Base-by-base conservation (phyloP, 2,113 vertebrate species). In the Reinhardtius hippoglossoides region DNA sequence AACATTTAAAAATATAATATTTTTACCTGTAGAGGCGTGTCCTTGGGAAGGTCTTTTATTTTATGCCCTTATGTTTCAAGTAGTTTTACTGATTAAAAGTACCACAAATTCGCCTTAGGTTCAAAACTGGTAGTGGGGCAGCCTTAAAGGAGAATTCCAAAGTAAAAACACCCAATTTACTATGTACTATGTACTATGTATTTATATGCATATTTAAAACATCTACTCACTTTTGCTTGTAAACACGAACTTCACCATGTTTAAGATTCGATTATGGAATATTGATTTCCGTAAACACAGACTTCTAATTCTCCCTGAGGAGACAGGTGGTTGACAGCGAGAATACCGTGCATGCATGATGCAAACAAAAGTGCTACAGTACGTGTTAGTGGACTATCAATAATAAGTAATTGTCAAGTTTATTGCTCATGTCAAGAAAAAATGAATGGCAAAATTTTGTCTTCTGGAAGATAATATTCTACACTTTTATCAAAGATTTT, bases 21-120 rank as follows among this genome's bases (percentile, higher is more conserved):
- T 61, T 87, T 81, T 74, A 84, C 82, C 82, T 89, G 83, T 83
- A 78, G 64, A 87, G 86, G 80, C 42, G 68, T 42, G 82, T 92
- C 88, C 88, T 90, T 88, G 87, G 67, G n/a, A 80, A 79, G 69
- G 67, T 87, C 66, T 84, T 80, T 82, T 31, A 1, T 60, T 77
- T 87, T 60, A 83, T 81, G 89, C 81, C 61, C 82, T 76, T 62
- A 82, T 80, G 57, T 83, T 90, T 81, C 77, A 83, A 64, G 61
- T 72, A 79, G 74, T 76, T 88, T 80, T 83, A 78, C 56, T 67
- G 24, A 65, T 81, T 60, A 84, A 76, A 84, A 76, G 35, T 77
- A 81, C 52, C 20, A 57, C 3, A 54, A 78, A 71, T 81, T 76
- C 61, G 62, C 8, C n/a, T n/a, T 9, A 54, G 54, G 24, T 71